Percentiles rank a stretch among this genome's conserved stretches.
Evolutionary conservation across 2,888 invertebrate species (phyloP).

Genomic region (Lissocephala sabroskyi): DNA sequence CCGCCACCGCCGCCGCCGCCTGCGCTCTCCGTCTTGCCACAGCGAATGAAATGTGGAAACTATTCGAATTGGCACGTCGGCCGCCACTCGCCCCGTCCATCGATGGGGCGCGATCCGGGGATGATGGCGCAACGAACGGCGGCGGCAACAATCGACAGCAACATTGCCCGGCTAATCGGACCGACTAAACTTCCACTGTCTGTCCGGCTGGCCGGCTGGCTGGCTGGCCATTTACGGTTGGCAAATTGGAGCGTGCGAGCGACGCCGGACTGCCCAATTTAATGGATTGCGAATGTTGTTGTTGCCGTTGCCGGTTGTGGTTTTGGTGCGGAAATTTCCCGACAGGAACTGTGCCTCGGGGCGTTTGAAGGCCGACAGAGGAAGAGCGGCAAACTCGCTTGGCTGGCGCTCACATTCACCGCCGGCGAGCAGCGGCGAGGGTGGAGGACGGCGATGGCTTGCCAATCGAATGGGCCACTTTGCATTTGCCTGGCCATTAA

Average conservation of each 20-base stretch:
- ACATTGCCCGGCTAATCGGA: slow-evolving; percentile 24
- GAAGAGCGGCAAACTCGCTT: neutral
- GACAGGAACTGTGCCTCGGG: neutral
- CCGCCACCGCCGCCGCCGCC: slow-evolving; percentile 33
- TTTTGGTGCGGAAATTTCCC: neutral
- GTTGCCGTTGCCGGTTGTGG: neutral
- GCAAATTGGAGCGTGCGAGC: slow-evolving; percentile 17
- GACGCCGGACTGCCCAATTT: too few species aligned
- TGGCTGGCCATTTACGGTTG: too few species aligned
- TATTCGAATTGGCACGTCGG: slow-evolving; percentile 44
- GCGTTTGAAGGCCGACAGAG: neutral
- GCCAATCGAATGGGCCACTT: slow-evolving; percentile 34
- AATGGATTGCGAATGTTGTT: too few species aligned
- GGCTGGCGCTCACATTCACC: too few species aligned
- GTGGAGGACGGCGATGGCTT: too few species aligned
- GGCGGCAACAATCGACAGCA: slow-evolving; percentile 6
- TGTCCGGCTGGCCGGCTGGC: slow-evolving; percentile 1
- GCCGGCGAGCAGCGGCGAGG: too few species aligned
- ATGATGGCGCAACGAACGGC: slow-evolving; percentile 43
- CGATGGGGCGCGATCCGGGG: neutral
- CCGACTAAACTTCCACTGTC: slow-evolving; percentile 19
- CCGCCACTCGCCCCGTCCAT: slow-evolving; percentile 14
- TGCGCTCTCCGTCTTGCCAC: slow-evolving; percentile 15
- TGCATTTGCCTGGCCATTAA: slow-evolving; percentile 38
- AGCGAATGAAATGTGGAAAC: slow-evolving; percentile 46